phyloP scores from a whole-genome alignment of 2,113 vertebrate genomes.

The Cranoglanis bouderius region DNA sequence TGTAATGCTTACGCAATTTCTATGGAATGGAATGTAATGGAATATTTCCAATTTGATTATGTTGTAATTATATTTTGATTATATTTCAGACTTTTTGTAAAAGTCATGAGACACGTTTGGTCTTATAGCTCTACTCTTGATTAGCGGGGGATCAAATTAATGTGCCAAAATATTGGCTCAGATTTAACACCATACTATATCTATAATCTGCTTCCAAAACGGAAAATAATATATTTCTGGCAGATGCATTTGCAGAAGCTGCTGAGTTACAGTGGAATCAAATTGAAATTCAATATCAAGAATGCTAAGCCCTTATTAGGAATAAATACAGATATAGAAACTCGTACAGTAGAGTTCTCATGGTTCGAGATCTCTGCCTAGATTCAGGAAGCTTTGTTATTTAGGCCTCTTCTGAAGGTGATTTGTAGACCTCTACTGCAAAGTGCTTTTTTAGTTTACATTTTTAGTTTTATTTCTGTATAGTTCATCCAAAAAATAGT shows the following conservation, averaged over 20 bases:
- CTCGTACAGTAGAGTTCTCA: background rate
- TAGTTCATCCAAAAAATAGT: no score
- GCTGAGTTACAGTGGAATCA: background rate
- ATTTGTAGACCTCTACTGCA: no score
- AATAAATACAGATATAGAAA: constrained; percentile 26
- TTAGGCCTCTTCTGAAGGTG: background rate
- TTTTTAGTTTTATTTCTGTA: no score
- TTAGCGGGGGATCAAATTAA: background rate
- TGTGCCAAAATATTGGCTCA: background rate
- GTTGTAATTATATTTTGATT: background rate
- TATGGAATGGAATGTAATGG: background rate
- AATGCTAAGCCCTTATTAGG: background rate
- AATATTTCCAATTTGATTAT: background rate
- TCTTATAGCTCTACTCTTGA: background rate
- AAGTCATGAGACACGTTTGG: background rate
- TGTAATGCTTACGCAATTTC: background rate
- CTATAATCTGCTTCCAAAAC: background rate
- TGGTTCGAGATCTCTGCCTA: background rate
- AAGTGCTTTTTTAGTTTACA: no score
- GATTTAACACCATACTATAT: background rate
- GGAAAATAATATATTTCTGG: constrained; percentile 8
- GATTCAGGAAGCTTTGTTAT: background rate
- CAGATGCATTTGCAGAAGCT: background rate
- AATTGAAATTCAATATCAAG: constrained; percentile 11
- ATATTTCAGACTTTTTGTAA: background rate